Percentiles rank a stretch among this genome's conserved stretches.
Conservation (phyloP, 1,140 invertebrate species). For the Hylyphantes graminicola region DNA sequence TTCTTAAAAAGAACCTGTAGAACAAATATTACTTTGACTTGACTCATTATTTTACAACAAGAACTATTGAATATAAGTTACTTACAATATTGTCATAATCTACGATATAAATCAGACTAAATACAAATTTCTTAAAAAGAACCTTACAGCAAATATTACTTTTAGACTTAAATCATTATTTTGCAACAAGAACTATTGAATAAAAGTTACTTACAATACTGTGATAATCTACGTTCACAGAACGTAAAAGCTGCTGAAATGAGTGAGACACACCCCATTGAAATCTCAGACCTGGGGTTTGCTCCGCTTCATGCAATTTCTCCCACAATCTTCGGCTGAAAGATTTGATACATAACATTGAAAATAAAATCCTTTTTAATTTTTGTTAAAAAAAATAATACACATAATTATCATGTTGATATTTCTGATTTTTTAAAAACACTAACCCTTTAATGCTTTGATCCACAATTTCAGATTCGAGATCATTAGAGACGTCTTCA, state of each 20-base stretch:
- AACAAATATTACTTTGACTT: no score
- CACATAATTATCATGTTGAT: neutral
- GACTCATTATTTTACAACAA: no score
- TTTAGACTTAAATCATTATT: no score
- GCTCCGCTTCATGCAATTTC: constrained; percentile 57
- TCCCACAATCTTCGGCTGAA: constrained; percentile 56
- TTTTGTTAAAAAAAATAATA: no score
- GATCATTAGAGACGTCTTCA: neutral
- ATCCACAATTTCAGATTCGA: constrained; percentile 28
- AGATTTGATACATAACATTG: neutral
- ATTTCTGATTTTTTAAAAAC: neutral
- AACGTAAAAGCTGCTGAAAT: constrained; percentile 55
- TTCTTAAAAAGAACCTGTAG: no score
- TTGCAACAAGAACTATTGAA: neutral
- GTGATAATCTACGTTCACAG: constrained; percentile 59
- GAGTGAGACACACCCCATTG: constrained; percentile 58
- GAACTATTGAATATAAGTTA: neutral
- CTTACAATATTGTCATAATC: constrained; percentile 61
- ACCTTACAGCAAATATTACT: no score
- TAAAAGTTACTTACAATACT: constrained; percentile 59
- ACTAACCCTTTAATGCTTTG: constrained; percentile 52
- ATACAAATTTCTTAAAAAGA: no score
- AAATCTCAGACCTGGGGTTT: constrained; percentile 45
- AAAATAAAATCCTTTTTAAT: neutral
- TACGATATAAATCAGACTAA: neutral